Percentiles rank a stretch among this genome's conserved stretches.
phyloP scores from a whole-genome alignment of 2,797 vertebrate genomes.

The Hypotaenidia okinawae region DNA sequence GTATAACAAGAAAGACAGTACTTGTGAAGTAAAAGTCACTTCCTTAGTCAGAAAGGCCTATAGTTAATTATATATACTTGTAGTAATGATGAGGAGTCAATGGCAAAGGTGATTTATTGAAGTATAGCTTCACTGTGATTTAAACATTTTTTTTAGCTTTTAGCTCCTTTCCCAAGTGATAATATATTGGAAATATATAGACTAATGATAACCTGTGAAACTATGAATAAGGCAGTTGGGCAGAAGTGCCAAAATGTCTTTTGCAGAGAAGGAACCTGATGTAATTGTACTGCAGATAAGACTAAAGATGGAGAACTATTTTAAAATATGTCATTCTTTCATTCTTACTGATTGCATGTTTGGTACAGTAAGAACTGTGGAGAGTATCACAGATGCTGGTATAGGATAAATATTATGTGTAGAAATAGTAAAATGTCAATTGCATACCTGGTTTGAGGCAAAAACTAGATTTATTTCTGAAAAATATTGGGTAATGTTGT shows the following conservation, averaged over 20 bases:
- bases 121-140: background rate
- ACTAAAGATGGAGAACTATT: background rate
- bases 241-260: background rate
- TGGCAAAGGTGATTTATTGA: background rate
- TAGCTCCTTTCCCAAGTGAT: background rate
- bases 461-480: background rate
- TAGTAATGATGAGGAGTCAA: background rate
- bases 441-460: background rate
- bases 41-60: background rate
- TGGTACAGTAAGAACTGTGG: background rate
- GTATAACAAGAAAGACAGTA: background rate
- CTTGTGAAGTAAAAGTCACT: background rate
- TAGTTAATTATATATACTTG: background rate
- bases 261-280: background rate
- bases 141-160: background rate
- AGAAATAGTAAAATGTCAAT: background rate
- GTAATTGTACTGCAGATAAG: background rate
- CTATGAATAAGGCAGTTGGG: background rate
- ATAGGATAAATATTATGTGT: background rate
- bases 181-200: background rate
- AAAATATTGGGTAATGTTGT: background rate
- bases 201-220: background rate
- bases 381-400: background rate
- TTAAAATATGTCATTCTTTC: background rate
- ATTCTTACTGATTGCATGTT: background rate